Evolutionary conservation across 2,888 invertebrate genomes (phyloP), one percentile per base, ranked within the genome.

Genomic region (Xanthorhoe spadicearia): DNA sequence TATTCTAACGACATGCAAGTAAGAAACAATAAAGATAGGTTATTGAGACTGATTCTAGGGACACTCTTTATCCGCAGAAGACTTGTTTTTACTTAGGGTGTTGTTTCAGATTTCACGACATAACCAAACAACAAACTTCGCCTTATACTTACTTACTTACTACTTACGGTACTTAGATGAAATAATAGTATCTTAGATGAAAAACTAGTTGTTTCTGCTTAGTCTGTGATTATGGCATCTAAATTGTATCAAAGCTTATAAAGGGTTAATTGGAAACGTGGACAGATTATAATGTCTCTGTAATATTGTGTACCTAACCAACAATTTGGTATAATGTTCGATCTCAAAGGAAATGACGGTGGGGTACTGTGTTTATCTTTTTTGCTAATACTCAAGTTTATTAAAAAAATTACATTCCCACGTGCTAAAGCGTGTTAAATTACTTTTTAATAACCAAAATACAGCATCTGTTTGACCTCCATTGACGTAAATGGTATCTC

Each of bases 181-280:
- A n/a, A n/a, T n/a, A n/a, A 10, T 38, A 7, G 10, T 38, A 38
- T 8, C 8, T 2, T 10, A 13, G 3, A 17, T 17, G 5, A 48
- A 48, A 48, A 1, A 10, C 18, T 46, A 46, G 60, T 58, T 58
- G 48, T 32, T 51, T 64, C 8, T 35, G 13, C 0, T 23, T 35
- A 43, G 13, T 19, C 68, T 68, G 57, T 64, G 61, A 23, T 50
- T 53, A 74, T 78, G 80, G 81, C 83, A 86, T 89, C 89, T 89
- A 91, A 91, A 91, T 90, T 90, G 85, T 91, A 89, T 87, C 89
- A 86, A 83, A 85, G 82, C 71, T 69, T 74, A 74, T 71, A 75
- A 75, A 73, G 73, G 73, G 76, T 79, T 83, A 83, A 83, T 84
- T 78, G 79, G 71, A 73, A 73, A 72, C 78, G 77, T 78, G 82